Base-by-base conservation (phyloP, 2,797 vertebrate species). In the Coregonus ussuriensis region DNA sequence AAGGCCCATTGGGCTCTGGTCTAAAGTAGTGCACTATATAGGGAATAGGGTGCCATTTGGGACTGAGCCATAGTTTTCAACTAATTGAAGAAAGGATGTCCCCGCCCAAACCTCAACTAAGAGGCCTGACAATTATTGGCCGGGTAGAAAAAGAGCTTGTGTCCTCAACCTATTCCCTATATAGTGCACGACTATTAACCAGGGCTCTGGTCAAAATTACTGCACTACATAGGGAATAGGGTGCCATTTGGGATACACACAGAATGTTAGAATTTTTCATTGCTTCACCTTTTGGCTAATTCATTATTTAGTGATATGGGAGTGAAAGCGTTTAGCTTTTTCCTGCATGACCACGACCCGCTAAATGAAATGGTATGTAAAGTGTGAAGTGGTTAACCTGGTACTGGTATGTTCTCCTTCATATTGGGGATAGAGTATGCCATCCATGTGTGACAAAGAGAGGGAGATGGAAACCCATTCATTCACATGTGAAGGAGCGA, bases 361-460 rank as follows among this genome's bases (percentile, higher is more conserved):
- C 87, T 88, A 89, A 93, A 90, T 91, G 92, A 92, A 93, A 94
- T 92, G 91, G 88, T 89, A 90, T 91, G 92, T 88, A 93, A 93
- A 93, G 91, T 88, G 91, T 88, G 91, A 93, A 91, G 93, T 92
- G 93, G 91, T 93, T 93, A 91, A 93, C 90, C 90, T 93, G 91
- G 85, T 86, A 84, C 92, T 91, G 91, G 90, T 92, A 86, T 81
- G 88, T 85, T 91, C 88, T 79, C 84, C 88, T 88, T 90, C 76
- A 88, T 91, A 90, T 89, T 85, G 81, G 87, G 89, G 88, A 91
- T 91, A 88, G 91, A 89, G 88, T 89, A 69, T 85, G 83, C 76
- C 89, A 89, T 16, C 86, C 87, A 82, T 81, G 90, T 92, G 91
- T 91, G 90, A 92, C 91, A 83, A 86, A 85, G 82, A 83, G 84